These are phyloP conservation scores for Monodelphis domestica DNA, from an alignment of 2,797 vertebrate species.

Conservation along the genomic window DNA sequence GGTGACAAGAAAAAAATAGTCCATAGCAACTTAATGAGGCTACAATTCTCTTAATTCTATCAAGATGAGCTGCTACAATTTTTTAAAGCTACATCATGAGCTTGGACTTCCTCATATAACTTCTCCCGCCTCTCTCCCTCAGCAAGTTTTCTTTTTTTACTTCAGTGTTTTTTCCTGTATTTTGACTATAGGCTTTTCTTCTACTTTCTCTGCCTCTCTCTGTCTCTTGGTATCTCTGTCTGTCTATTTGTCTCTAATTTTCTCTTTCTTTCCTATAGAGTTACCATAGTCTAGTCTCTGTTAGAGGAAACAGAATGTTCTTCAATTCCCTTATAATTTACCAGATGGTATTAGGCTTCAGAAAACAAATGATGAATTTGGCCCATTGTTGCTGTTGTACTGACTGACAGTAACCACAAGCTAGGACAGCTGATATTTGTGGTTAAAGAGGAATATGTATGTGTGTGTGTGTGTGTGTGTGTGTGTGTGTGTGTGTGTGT, in stretches of 20 bases:
- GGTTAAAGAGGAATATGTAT: conserved; percentile 21
- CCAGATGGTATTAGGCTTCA: conserved; percentile 51
- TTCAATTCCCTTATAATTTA: conserved; percentile 37
- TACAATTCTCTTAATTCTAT: conserved; percentile 54
- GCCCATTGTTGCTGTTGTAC: conserved; percentile 18
- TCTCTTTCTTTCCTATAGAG: conserved; percentile 1
- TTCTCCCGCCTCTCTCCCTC: background rate
- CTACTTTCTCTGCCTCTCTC: background rate
- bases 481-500: background rate
- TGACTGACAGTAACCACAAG: conserved; percentile 41
- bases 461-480: too few relatives aligned
- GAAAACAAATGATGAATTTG: conserved; percentile 49
- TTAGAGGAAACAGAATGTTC: conserved; percentile 26
- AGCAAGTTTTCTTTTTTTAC: background rate
- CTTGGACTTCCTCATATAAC: background rate
- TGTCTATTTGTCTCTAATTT: conserved; percentile 35
- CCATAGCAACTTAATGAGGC: background rate
- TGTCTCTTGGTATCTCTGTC: conserved; percentile 18
- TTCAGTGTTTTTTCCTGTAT: background rate
- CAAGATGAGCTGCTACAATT: conserved; percentile 5
- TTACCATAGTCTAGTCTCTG: background rate
- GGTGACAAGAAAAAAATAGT: conserved; percentile 27
- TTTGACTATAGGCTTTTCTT: background rate
- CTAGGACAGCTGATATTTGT: conserved; percentile 11
- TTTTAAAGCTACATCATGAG: conserved; percentile 47